Base-by-base conservation (phyloP, 2,888 invertebrate genomes). In the Torymus aiolomorphi region DNA sequence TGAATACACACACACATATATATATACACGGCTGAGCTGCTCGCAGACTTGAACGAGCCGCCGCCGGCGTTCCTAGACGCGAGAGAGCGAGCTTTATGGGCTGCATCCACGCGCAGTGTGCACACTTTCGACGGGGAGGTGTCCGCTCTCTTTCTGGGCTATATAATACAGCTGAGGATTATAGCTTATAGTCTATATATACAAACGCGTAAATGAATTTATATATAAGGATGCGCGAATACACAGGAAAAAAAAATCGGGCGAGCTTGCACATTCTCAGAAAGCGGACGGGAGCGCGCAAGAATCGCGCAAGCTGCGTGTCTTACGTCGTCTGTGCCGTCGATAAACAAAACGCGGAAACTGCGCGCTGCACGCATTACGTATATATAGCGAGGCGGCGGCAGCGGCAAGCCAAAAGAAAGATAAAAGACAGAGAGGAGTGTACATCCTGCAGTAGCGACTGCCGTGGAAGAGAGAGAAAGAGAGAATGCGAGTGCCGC, bases 11-110 rank as follows among this genome's bases (percentile, higher is more conserved):
- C 42, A 42, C 8, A 42, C 1, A 42, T 42, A 42, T 8, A 42
- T 8, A 42, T 1, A 42, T 10, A 10, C 42, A 62, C 69, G 65
- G 16, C 52, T 51, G 59, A 61, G 18, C 14, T 20, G 61, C 49
- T 85, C 84, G 86, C 83, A 86, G 85, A 86, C 85, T 85, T 83
- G 85, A 86, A 86, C 84, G 84, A 86, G 84, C 83, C 82, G 84
- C 63, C 73, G 56, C 83, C 83, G 84, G 81, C 84, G 84, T 80
- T 51, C 59, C 51, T 52, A 69, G 72, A 75, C 84, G 86, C 86
- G 86, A 86, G 42, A 42, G 42, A 42, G 42, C 84, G 86, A 85
- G 87, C 86, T 87, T 87, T 87, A 87, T 84, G 85, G 42, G 86
- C 82, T 85, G 85, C 83, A 67, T 72, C 78, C 56, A 14, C 24